Conservation (phyloP, 2,797 vertebrate genomes). For the Alectoris magna region DNA sequence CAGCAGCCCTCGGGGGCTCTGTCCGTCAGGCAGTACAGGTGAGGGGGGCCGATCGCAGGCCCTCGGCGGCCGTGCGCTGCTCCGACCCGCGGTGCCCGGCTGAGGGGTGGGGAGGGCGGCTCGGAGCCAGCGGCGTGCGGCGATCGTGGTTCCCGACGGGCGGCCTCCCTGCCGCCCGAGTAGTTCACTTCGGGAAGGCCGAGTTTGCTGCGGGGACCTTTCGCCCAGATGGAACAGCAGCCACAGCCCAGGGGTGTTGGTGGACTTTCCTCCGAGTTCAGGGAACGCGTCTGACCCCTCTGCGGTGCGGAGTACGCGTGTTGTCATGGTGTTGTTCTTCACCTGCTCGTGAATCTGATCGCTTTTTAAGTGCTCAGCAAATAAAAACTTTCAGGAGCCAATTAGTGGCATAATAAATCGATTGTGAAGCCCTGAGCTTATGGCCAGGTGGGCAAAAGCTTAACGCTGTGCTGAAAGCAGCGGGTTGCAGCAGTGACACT, state of each 20-base stretch:
- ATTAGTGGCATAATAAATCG: accelerated
- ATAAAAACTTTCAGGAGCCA: neutral
- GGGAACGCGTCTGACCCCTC: too few species aligned
- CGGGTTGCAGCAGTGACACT: too few species aligned
- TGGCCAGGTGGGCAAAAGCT: accelerated
- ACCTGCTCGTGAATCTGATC: accelerated
- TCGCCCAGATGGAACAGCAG: accelerated
- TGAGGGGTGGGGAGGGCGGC: neutral
- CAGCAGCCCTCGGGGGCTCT: constrained; percentile 58
- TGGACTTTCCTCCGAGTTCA: accelerated
- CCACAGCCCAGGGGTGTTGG: neutral
- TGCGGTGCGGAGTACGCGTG: accelerated
- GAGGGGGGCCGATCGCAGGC: neutral
- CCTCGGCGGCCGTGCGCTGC: too few species aligned
- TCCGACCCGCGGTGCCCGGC: too few species aligned
- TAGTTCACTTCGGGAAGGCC: neutral
- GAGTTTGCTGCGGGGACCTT: neutral
- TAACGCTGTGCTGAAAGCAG: accelerated
- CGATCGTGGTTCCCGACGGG: neutral
- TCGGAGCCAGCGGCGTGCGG: too few species aligned
- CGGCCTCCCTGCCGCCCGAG: too few species aligned
- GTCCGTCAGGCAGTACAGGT: constrained; percentile 89
- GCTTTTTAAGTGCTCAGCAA: neutral
- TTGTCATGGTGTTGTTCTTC: accelerated
- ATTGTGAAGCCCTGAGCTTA: accelerated